Evolutionary conservation across 2,113 vertebrate genomes (phyloP).

Genomic region (Rhea pennata): DNA sequence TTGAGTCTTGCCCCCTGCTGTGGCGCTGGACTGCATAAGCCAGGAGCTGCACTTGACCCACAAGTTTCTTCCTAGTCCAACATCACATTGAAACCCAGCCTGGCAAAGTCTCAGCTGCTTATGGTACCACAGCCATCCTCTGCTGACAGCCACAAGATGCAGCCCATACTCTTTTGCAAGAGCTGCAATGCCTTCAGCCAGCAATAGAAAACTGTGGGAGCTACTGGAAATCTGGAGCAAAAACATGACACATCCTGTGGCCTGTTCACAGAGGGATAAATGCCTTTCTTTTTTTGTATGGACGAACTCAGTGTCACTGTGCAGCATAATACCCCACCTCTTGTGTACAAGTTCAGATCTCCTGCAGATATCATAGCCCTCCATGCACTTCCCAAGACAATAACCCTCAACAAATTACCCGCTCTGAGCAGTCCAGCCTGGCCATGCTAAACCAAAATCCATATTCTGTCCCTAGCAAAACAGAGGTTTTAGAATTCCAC

Average conservation of each 20-base stretch:
- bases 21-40: too few relatives aligned
- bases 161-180: background rate
- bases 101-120: background rate
- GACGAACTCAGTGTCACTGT: background rate
- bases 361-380: background rate
- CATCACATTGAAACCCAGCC: background rate
- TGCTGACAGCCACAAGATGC: background rate
- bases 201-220: background rate
- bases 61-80: background rate
- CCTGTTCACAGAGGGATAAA: background rate
- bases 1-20: too few relatives aligned
- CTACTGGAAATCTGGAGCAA: background rate
- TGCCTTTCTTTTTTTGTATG: background rate
- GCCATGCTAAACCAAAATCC: background rate
- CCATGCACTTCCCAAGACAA: background rate
- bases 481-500: constrained; percentile 26
- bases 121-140: rapidly evolving
- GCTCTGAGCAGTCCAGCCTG: background rate
- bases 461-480: background rate
- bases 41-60: too few relatives aligned
- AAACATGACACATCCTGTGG: background rate
- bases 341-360: background rate
- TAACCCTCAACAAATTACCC: background rate
- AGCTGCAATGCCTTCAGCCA: background rate
- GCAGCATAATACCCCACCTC: background rate